Conservation (phyloP, 2,113 vertebrate genomes). For the Eptatretus burgeri region DNA sequence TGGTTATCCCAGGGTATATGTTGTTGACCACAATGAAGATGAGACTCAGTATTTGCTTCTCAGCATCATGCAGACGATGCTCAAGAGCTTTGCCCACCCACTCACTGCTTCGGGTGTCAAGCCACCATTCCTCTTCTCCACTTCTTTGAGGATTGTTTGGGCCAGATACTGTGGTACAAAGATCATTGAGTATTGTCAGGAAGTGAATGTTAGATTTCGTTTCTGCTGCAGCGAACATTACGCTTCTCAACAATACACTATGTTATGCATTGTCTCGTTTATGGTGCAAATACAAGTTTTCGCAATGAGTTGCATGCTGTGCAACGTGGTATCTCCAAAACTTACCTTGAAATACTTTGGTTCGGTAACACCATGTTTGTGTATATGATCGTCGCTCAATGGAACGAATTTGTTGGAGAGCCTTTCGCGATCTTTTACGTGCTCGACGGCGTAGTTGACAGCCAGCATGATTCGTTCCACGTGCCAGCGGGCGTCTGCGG, state of each 20-base stretch:
- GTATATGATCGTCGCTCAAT: not conserved
- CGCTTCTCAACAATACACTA: no score
- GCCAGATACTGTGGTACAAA: not conserved
- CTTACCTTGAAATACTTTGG: not conserved
- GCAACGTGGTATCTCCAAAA: not conserved
- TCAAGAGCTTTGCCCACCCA: not conserved
- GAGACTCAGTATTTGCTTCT: not conserved
- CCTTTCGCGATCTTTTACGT: not conserved
- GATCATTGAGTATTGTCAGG: not conserved
- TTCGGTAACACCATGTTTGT: not conserved
- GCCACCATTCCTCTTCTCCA: conserved; percentile 3
- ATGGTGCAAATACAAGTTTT: no score
- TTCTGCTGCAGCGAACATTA: no score
- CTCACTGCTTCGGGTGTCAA: not conserved
- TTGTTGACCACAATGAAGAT: no score
- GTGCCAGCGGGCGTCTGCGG: conserved; percentile 1
- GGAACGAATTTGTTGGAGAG: not conserved
- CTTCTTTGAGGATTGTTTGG: not conserved
- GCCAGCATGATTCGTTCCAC: not conserved
- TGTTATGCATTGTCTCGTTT: no score
- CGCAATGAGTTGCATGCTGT: no score
- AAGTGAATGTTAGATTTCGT: no score
- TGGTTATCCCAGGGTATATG: no score
- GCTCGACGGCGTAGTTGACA: not conserved
- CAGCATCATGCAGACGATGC: not conserved